Percentiles rank a stretch among this genome's conserved stretches.
These are phyloP conservation scores for Oreochromis tanganicae DNA, from an alignment of 2,113 vertebrate species.

Conservation along the genomic window DNA sequence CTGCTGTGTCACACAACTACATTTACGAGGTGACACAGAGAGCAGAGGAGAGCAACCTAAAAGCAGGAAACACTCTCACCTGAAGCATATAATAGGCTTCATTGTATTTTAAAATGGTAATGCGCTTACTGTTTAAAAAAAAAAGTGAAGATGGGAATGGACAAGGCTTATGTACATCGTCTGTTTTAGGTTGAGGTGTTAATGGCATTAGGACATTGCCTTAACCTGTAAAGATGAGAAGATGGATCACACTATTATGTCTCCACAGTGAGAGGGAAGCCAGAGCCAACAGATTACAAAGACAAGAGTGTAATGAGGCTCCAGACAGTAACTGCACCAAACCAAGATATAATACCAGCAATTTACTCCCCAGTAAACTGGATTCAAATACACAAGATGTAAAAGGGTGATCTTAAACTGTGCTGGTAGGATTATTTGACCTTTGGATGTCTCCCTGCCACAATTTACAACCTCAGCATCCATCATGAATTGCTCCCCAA, in stretches of 20 bases:
- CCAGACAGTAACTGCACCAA: not conserved
- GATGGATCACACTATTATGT: not conserved
- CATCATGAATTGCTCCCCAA: not conserved
- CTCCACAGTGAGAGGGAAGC: not conserved
- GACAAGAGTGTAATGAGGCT: not conserved
- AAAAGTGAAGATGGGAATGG: fast-evolving
- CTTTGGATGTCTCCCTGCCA: not conserved
- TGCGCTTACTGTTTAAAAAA: not conserved
- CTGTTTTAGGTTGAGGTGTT: not conserved
- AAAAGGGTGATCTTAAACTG: not conserved
- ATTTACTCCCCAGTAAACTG: not conserved
- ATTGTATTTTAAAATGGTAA: not conserved
- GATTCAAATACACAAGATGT: not conserved
- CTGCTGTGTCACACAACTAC: not conserved
- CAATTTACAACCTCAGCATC: not conserved
- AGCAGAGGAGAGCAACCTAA: not conserved
- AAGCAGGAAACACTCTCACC: not conserved
- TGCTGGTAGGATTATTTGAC: not conserved
- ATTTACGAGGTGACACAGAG: fast-evolving
- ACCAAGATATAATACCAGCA: not conserved
- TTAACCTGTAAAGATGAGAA: not conserved
- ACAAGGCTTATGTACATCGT: not conserved
- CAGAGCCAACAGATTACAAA: not conserved
- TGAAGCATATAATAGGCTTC: not conserved
- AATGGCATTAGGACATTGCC: not conserved